A percentile compares a stretch with the other conserved stretches of the same genome.
Conservation (phyloP, 2,888 invertebrate species). For the Coelopa pilipes region DNA sequence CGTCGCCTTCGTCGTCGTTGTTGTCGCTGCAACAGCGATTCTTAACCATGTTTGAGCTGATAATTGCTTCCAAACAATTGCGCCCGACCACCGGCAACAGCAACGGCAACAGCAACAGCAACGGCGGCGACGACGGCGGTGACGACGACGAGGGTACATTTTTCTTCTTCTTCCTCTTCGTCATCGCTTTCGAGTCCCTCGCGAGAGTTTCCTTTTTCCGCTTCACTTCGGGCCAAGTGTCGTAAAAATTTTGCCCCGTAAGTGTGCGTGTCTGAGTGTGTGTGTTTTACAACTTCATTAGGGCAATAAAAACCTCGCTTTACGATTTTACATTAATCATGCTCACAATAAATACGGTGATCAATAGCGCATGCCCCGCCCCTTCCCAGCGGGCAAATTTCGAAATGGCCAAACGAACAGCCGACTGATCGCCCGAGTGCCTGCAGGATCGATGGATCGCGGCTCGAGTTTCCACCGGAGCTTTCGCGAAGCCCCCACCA, state of each 20-base stretch:
- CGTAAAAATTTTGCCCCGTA: slow-evolving; percentile 14
- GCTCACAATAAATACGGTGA: slow-evolving; percentile 10
- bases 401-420: too few relatives aligned
- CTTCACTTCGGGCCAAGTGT: slow-evolving; percentile 1
- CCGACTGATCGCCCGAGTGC: too few relatives aligned
- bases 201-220: not conserved
- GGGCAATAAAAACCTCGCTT: slow-evolving; percentile 14
- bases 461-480: too few relatives aligned
- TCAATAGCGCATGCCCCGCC: not conserved
- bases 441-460: too few relatives aligned
- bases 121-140: not conserved
- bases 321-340: slow-evolving; percentile 14
- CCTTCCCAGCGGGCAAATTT: too few relatives aligned
- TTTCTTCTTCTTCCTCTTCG: not conserved
- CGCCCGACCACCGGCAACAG: not conserved
- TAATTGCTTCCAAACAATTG: slow-evolving; percentile 25
- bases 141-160: not conserved
- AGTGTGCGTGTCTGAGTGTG: not conserved
- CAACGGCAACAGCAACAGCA: not conserved
- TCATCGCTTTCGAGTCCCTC: not conserved
- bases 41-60: slow-evolving; percentile 18
- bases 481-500: too few relatives aligned
- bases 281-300: slow-evolving; percentile 24
- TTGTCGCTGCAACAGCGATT: not conserved
- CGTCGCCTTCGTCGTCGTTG: not conserved